Base-by-base conservation (phyloP, 2,888 invertebrate species). In the Xanthia icteritia region DNA sequence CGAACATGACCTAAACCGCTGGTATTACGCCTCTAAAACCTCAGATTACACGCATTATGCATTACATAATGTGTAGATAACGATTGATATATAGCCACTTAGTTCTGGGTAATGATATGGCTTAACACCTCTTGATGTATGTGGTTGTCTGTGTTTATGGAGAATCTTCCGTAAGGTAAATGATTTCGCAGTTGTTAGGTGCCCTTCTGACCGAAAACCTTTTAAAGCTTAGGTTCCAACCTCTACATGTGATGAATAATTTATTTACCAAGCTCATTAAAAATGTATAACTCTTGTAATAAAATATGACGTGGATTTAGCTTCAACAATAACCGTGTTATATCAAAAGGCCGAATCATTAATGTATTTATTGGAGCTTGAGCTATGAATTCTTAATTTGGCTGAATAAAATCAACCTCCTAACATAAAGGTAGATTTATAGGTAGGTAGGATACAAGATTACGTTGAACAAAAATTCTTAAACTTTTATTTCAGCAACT, bases 301-400 rank as follows among this genome's bases (percentile, higher is more conserved):
- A 83, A 60, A 82, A 23, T 69, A 69, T 68, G 64, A 54, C 51
- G 56, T 69, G 39, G 51, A 36, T 82, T 42, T 78, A 58, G 36
- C 31, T 54, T 20, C 70, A 58, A 78, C 58, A 68, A 67, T 77
- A 77, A 58, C 78, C 17, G 31, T 23, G 42, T 58, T 75, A 42
- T 51, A 58, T 51, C 56, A 51, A 76, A 76, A 76, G 77, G 42
- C 23, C 23, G 23, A 76, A 36, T 76, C 42, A 58, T 82, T 36
- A 36, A 82, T 82, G 64, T 58, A 65, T 81, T 64, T 76, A 27
- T 82, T 42, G 51, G 20, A 42, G 51, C 36, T 51, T 27, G 0
- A 1, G 48, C 15, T 66, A 66, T 79, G 66, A 81, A 71, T 71
- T 48, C 23, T 83, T 81, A 61, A 79, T 83, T 66, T 15, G 51